Evolutionary conservation across 1,140 invertebrate genomes (phyloP).

Genomic region (Ceratitis capitata): DNA sequence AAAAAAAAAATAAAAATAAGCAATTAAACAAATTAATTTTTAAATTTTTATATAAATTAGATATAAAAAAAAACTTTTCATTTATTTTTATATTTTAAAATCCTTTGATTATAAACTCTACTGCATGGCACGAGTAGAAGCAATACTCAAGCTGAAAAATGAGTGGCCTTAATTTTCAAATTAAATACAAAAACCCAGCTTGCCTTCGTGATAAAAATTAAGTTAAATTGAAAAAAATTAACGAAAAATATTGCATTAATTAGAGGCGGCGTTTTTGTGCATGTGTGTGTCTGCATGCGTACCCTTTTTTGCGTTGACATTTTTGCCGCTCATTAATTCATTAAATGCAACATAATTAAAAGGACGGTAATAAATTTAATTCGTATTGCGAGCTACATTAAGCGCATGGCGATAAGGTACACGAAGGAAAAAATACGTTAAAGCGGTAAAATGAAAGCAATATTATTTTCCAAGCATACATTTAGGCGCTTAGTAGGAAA

Average conservation of each 20-base stretch:
- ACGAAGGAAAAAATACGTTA: not conserved
- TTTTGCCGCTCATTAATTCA: slow-evolving; percentile 35
- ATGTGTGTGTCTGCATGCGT: too few relatives aligned
- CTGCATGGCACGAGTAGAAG: too few relatives aligned
- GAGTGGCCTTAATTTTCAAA: too few relatives aligned
- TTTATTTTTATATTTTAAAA: too few relatives aligned
- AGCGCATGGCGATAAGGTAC: not conserved
- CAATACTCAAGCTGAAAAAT: too few relatives aligned
- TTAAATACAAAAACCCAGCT: too few relatives aligned
- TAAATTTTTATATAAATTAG: too few relatives aligned
- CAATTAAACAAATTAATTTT: too few relatives aligned
- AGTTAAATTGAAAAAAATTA: not conserved
- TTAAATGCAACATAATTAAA: slow-evolving; percentile 36
- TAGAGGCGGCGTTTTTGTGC: not conserved
- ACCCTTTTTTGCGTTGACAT: not conserved
- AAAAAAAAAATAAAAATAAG: too few relatives aligned
- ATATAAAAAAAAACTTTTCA: too few relatives aligned
- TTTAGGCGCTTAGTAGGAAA: not conserved
- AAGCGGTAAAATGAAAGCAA: not conserved
- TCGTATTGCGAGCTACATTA: not conserved
- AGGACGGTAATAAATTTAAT: slow-evolving; percentile 38
- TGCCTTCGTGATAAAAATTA: too few relatives aligned
- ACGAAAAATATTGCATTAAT: not conserved
- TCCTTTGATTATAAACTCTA: too few relatives aligned
- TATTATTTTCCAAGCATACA: slow-evolving; percentile 1